phyloP scores from a whole-genome alignment of 2,888 invertebrate species.

The Hypercompe scribonia region DNA sequence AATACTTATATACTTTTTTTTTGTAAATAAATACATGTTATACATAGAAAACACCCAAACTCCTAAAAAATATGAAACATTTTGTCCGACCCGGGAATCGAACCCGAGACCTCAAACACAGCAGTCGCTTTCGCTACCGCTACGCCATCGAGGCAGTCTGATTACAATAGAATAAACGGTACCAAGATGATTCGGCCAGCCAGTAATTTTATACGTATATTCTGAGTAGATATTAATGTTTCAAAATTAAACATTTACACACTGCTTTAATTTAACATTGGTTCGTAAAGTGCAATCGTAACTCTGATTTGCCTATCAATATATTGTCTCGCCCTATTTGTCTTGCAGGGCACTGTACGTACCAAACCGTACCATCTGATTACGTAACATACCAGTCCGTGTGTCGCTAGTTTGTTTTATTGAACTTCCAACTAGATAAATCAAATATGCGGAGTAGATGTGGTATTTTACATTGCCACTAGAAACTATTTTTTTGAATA shows the following conservation, averaged over 20 bases:
- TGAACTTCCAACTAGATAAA: constrained; percentile 35
- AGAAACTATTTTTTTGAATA: not conserved
- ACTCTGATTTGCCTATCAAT: constrained; percentile 34
- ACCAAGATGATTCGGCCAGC: too few relatives aligned
- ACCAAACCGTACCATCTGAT: constrained; percentile 54
- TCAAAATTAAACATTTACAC: not conserved
- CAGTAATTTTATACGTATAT: too few relatives aligned
- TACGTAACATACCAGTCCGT: constrained; percentile 38
- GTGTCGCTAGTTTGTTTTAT: constrained; percentile 38
- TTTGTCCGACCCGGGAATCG: too few relatives aligned
- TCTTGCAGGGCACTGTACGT: constrained; percentile 47
- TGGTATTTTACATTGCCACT: not conserved
- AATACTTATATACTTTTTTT: too few relatives aligned
- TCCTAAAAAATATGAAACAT: too few relatives aligned
- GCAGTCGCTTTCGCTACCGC: too few relatives aligned
- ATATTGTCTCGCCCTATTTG: constrained; percentile 56
- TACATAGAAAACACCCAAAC: too few relatives aligned
- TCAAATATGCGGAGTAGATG: not conserved
- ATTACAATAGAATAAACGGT: too few relatives aligned
- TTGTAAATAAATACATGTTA: too few relatives aligned
- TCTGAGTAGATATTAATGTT: not conserved
- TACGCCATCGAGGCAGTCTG: too few relatives aligned
- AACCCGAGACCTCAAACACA: too few relatives aligned
- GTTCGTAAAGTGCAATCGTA: constrained; percentile 20
- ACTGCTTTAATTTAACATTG: constrained; percentile 2